Evolutionary conservation across 1,140 invertebrate species (phyloP).

Genomic region (Venustaconcha ellipsiformis): DNA sequence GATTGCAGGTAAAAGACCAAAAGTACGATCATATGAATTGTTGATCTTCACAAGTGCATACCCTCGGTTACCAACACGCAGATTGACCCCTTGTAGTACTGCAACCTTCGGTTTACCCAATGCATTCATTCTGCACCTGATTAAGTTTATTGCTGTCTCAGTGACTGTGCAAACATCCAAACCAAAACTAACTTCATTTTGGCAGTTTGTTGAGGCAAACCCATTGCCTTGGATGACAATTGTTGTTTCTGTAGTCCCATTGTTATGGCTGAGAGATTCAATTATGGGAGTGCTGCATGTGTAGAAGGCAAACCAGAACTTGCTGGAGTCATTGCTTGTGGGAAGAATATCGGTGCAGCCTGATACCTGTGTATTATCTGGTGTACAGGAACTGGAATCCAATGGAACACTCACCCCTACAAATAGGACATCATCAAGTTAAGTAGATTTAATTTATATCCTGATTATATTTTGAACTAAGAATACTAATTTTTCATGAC

Average conservation of each 20-base stretch:
- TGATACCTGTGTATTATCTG: not conserved
- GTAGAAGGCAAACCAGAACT: slow-evolving; percentile 43
- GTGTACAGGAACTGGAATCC: too few relatives aligned
- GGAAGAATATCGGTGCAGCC: slow-evolving; percentile 19
- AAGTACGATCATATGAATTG: slow-evolving; percentile 14
- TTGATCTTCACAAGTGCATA: slow-evolving; percentile 33
- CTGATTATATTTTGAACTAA: not conserved
- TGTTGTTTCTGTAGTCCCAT: too few relatives aligned
- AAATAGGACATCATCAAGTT: too few relatives aligned
- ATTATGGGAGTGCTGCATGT: too few relatives aligned
- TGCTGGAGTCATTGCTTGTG: not conserved
- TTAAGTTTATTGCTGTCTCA: not conserved
- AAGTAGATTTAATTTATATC: not conserved
- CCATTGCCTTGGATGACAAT: slow-evolving; percentile 43
- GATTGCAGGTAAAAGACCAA: slow-evolving; percentile 40
- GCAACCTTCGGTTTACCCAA: slow-evolving; percentile 26
- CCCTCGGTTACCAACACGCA: slow-evolving; percentile 46
- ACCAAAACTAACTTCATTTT: slow-evolving; percentile 42
- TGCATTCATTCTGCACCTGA: slow-evolving; percentile 26
- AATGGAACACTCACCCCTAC: too few relatives aligned
- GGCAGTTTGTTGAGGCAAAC: slow-evolving; percentile 38
- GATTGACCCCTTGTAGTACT: slow-evolving; percentile 22
- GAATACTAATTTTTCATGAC: not conserved
- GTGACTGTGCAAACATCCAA: slow-evolving; percentile 14
- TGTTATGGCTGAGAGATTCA: too few relatives aligned